Conservation (phyloP, 2,797 vertebrate species). For the Dallia pectoralis region DNA sequence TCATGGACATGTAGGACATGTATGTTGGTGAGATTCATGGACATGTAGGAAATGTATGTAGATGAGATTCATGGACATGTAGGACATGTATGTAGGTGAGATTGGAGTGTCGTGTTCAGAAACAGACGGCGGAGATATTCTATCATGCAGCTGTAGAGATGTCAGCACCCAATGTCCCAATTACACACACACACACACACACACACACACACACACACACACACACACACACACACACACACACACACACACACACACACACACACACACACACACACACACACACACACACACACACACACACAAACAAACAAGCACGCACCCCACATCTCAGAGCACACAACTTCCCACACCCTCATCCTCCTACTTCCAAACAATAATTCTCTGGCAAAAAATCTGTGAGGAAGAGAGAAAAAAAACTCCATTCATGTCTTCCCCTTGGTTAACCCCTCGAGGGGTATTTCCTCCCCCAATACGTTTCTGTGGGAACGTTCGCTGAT, state of each 20-base stretch:
- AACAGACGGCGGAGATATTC: constrained; percentile 1
- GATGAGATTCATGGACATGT: constrained; percentile 30
- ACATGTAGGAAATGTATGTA: too few species aligned
- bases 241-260: constrained; percentile 14
- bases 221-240: too few species aligned
- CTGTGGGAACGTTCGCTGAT: constrained; percentile 65
- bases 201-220: constrained; percentile 9
- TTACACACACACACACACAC: constrained; percentile 2
- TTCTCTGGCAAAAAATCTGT: constrained; percentile 69
- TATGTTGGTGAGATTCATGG: too few species aligned
- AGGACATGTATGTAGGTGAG: too few species aligned
- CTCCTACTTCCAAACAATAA: constrained; percentile 60
- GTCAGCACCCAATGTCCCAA: neutral
- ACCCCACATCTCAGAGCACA: constrained; percentile 8
- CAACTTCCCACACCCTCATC: constrained; percentile 66
- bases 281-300: constrained; percentile 2
- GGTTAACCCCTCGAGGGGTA: constrained; percentile 73
- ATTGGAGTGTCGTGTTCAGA: constrained; percentile 52
- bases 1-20: too few species aligned
- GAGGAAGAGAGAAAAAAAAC: constrained; percentile 53
- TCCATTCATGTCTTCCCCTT: constrained; percentile 69
- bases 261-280: constrained; percentile 3
- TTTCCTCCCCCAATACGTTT: constrained; percentile 41
- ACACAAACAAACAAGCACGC: constrained; percentile 3
- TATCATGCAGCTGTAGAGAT: neutral